A percentile compares a stretch with the other conserved stretches of the same genome.
Conservation (phyloP, 2,797 vertebrate species). For the Ciconia nigra region DNA sequence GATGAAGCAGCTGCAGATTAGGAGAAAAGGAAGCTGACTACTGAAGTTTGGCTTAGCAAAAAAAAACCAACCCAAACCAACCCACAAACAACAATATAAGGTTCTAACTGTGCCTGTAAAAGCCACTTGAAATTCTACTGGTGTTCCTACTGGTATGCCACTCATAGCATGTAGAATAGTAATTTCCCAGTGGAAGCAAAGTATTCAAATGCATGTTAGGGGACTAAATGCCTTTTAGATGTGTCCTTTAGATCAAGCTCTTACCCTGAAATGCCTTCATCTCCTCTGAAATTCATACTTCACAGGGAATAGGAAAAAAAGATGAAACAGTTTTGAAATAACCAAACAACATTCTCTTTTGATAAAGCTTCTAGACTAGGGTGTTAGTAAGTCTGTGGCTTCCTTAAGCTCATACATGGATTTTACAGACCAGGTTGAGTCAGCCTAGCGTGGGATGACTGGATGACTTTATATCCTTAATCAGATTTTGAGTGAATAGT, state of each 20-base stretch:
- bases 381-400: slow-evolving; percentile 20
- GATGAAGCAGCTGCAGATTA: slow-evolving; percentile 17
- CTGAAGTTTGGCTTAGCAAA: neutral
- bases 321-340: neutral
- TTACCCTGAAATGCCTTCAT: slow-evolving; percentile 1
- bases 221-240: neutral
- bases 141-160: neutral
- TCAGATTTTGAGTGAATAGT: slow-evolving; percentile 23
- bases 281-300: neutral
- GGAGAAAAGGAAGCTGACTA: slow-evolving; percentile 23
- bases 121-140: neutral
- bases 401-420: neutral
- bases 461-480: slow-evolving; percentile 52
- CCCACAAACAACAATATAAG: neutral
- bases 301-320: slow-evolving; percentile 8
- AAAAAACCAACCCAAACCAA: neutral
- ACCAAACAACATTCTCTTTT: neutral
- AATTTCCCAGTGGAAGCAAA: neutral
- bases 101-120: neutral
- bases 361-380: slow-evolving; percentile 6
- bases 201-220: neutral
- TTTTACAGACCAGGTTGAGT: slow-evolving; percentile 50
- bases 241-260: neutral
- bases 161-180: neutral
- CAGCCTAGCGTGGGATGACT: slow-evolving; percentile 33